Base-by-base conservation (phyloP, 2,888 invertebrate species). In the Cyclophora punctaria region DNA sequence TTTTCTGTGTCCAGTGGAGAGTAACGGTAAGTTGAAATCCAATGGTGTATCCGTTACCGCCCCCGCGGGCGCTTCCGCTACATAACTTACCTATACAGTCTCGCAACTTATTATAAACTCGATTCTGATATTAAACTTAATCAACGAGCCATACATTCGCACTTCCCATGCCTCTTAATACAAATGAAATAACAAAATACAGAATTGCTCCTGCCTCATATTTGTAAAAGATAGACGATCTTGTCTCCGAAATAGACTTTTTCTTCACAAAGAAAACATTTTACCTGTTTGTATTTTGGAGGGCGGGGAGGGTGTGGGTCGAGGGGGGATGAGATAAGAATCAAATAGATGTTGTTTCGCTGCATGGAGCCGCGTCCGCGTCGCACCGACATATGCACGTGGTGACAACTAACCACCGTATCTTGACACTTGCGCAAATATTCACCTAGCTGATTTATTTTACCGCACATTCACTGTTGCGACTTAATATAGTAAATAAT, bases 341-440 rank as follows among this genome's bases (percentile, higher is more conserved):
- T 88, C 88, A 86, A 86, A 88, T 88, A 80, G 84, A 87, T 87
- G 87, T 87, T 84, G 85, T 85, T 87, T 82, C 85, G 76, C 77
- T 85, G 83, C 86, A 84, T 69, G 75, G 74, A 71, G 75, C 79
- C 75, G 70, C 71, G 78, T 76, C 79, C 75, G 70, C 71, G 78
- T 76, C 76, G 75, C 61, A 60, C 73, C 67, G 70, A 71, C 78
- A 75, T 80, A 83, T 85, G 85, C 85, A 83, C 71, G 80, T 75
- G 83, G 66, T 73, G 82, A 84, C 80, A 75, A 68, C 66, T 69
- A 64, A 66, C 71, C 67, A 68, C 71, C 68, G 71, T 73, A 72
- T 83, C 80, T 85, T 84, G 84, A 83, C 76, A 81, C 80, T 83
- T 77, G 77, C 53, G 52, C 45, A 59, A 48, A 61, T 59, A 53